These are phyloP conservation scores for Hipposideros larvatus DNA, from an alignment of 2,797 vertebrate species.

Conservation along the genomic window DNA sequence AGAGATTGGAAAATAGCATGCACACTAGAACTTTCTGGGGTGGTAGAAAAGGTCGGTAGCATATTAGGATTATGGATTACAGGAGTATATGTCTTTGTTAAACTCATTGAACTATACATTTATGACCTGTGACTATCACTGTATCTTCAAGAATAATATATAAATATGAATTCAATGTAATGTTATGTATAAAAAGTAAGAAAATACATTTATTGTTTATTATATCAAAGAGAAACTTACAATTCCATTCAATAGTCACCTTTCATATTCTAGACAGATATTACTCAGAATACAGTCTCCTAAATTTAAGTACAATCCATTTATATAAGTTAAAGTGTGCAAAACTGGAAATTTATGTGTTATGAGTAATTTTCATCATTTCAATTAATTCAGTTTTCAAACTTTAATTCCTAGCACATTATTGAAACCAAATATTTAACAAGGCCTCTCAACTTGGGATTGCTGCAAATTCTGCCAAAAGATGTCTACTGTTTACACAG, in stretches of 20 bases:
- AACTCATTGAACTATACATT: background rate
- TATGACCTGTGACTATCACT: background rate
- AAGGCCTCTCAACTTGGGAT: background rate
- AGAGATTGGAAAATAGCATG: background rate
- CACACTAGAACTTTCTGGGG: background rate
- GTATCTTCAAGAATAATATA: background rate
- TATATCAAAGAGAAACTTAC: background rate
- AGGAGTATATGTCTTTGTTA: background rate
- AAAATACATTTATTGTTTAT: background rate
- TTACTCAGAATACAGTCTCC: background rate
- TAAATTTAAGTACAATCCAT: background rate
- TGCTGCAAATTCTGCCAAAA: conserved; percentile 6
- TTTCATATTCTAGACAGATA: background rate
- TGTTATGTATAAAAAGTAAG: background rate
- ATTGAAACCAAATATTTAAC: background rate
- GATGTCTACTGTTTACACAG: background rate
- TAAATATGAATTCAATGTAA: background rate
- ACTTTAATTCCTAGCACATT: background rate
- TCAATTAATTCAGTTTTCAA: conserved; percentile 16
- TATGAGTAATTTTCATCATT: background rate
- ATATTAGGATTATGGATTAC: background rate
- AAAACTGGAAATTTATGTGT: background rate
- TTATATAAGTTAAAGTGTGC: background rate
- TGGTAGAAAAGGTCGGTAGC: background rate
- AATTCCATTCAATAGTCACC: background rate